Evolutionary conservation across 2,888 invertebrate genomes (phyloP).

Genomic region (Spilosoma lubricipeda): DNA sequence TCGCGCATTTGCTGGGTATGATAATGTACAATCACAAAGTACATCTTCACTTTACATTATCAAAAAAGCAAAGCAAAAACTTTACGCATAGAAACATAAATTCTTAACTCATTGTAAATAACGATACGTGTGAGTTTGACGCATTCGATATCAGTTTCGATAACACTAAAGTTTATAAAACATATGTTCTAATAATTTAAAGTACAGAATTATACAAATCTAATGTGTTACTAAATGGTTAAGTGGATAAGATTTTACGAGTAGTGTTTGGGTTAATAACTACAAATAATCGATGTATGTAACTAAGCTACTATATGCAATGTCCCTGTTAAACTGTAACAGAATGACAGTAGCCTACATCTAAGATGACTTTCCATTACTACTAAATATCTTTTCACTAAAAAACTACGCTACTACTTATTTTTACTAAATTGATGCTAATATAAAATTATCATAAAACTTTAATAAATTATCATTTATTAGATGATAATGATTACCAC

Average conservation of each 20-base stretch:
- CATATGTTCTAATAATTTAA: neutral
- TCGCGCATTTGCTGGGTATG: too few relatives aligned
- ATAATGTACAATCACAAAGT: too few relatives aligned
- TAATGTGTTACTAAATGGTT: neutral
- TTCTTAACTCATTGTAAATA: neutral
- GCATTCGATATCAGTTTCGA: neutral
- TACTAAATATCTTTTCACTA: neutral
- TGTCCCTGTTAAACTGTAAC: neutral
- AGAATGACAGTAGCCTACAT: neutral
- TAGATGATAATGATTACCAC: neutral
- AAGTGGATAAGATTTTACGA: neutral
- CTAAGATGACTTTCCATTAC: neutral
- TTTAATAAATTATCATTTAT: neutral
- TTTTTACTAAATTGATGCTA: neutral
- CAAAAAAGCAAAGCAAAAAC: too few relatives aligned
- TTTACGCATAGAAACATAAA: too few relatives aligned
- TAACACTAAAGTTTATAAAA: constrained; percentile 1
- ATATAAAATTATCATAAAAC: neutral
- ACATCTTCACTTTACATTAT: too few relatives aligned
- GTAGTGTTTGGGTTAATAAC: neutral
- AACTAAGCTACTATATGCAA: neutral
- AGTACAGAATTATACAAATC: neutral
- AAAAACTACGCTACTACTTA: neutral
- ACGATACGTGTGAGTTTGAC: neutral
- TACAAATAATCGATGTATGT: neutral